Conservation (phyloP, 1,140 invertebrate species). For the Oryctes rhinoceros region DNA sequence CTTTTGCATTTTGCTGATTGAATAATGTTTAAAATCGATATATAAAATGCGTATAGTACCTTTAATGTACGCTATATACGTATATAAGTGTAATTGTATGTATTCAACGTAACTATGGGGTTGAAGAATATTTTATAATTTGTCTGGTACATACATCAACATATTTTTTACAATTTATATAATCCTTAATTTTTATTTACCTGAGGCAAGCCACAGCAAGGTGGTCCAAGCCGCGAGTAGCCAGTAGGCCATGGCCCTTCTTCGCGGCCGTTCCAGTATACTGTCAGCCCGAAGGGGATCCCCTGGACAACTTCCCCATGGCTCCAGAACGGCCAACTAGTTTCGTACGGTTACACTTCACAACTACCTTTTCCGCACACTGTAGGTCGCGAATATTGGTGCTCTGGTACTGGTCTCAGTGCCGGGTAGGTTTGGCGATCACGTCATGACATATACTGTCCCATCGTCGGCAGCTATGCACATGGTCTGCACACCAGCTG, state of each 20-base stretch:
- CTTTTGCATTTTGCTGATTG: neutral
- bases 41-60: neutral
- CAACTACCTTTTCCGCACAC: slow-evolving; percentile 40
- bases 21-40: slow-evolving; percentile 37
- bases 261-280: slow-evolving; percentile 49
- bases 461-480: slow-evolving; percentile 43
- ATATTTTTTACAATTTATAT: neutral
- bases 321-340: slow-evolving; percentile 42
- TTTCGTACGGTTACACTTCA: slow-evolving; percentile 35
- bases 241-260: slow-evolving; percentile 52
- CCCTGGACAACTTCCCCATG: slow-evolving; percentile 50
- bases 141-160: neutral
- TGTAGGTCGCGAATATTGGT: slow-evolving; percentile 31
- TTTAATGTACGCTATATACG: neutral
- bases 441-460: slow-evolving; percentile 15
- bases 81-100: neutral
- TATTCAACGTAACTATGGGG: slow-evolving; percentile 27
- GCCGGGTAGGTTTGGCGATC: slow-evolving; percentile 28
- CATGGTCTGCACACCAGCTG: slow-evolving; percentile 48
- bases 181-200: slow-evolving; percentile 44
- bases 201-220: slow-evolving; percentile 55
- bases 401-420: slow-evolving; percentile 1
- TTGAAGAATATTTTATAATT: neutral
- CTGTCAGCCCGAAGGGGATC: slow-evolving; percentile 51
- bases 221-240: slow-evolving; percentile 54